Evolutionary conservation across 2,888 invertebrate genomes (phyloP), one percentile per base, ranked within the genome.

Genomic region (Bombylius major): DNA sequence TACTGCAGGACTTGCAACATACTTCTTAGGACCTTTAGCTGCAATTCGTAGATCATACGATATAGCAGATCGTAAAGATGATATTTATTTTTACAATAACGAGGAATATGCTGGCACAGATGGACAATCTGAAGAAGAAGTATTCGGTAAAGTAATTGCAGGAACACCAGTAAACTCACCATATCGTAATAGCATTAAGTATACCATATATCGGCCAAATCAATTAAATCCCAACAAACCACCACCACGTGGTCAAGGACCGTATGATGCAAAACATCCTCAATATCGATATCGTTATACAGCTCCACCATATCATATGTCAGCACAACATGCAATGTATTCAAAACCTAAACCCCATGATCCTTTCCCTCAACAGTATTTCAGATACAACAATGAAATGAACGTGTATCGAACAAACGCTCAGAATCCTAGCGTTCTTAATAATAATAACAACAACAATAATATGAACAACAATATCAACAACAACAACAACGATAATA

Each of bases 51-150:
- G 86, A 61, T 83, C 82, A 7, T 83, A 84, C 62, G 83, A 84
- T 11, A 65, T 71, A 59, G 77, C 81, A 14, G 82, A 82, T 58
- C 76, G 82, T 53, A 79, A 78, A 65, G 83, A 82, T 67, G 81
- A 81, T 61, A 71, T 79, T 50, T 84, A 84, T 64, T 82, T 82
- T 67, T 83, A 85, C 64, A 82, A 82, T 63, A 77, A 80, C 47
- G 82, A 85, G 64, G 82, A 84, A 63, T 86, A 86, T 61, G 79
- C 79, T 4, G 79, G 77, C 23, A 23, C 79, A 50, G 81, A 79
- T 39, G 82, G 82, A 51, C 83, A 86, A 67, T 81, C 82, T 11
- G 88, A 88, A 70, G 87, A 87, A 71, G 87, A 86, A 67, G 84
- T 86, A 66, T 78, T 87, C 39, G 84, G 85, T 13, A 85, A 86